Conservation (phyloP, 2,113 vertebrate genomes). For the Nesoenas mayeri region DNA sequence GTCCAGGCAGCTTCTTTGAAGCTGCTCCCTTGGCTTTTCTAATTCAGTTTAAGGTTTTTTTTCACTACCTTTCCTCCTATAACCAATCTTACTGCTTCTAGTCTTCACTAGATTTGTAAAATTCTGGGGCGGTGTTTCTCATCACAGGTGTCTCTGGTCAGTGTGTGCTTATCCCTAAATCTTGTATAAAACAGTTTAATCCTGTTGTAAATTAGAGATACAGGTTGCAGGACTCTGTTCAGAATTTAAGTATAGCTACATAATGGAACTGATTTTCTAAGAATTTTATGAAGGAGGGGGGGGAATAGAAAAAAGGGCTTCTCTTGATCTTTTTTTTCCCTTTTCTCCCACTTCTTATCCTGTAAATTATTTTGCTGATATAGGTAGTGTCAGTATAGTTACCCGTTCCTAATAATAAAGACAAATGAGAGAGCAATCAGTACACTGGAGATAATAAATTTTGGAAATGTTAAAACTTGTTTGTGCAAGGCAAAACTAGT, state of each 20-base stretch:
- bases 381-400: not conserved
- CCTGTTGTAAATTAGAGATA: not conserved
- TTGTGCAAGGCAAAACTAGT: not conserved
- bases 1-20: not conserved
- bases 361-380: not conserved
- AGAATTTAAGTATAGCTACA: not conserved
- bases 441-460: not conserved
- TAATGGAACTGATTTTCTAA: not conserved
- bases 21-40: not conserved
- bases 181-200: not conserved
- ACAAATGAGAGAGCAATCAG: not conserved
- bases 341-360: not conserved
- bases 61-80: rapidly evolving
- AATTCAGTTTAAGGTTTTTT: not conserved
- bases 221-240: not conserved
- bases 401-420: not conserved
- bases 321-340: not conserved
- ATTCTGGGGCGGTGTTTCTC: not conserved
- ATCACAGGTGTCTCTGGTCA: not conserved
- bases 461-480: not conserved
- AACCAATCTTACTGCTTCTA: not conserved
- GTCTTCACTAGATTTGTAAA: not conserved
- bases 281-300: not conserved
- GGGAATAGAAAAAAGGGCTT: not conserved
- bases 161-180: not conserved